Evolutionary conservation across 2,113 vertebrate genomes (phyloP).

Genomic region (Myotis brandtii): DNA sequence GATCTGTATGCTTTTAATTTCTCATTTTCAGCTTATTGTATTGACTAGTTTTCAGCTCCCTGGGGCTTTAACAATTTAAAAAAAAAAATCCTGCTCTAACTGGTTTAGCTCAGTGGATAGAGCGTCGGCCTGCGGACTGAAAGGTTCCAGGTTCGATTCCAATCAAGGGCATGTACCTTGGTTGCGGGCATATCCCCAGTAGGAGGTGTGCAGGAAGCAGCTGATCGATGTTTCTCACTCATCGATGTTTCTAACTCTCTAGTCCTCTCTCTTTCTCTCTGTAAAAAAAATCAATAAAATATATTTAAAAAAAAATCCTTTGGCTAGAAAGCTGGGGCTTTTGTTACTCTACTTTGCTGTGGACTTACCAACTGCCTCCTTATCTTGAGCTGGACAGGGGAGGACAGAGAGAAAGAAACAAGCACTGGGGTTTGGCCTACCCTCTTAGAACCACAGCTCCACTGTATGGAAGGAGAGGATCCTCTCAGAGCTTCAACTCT

Average conservation of each 20-base stretch:
- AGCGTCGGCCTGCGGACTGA: no score
- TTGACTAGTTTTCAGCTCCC: background rate
- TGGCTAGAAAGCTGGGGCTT: background rate
- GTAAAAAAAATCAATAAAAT: no score
- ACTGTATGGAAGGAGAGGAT: background rate
- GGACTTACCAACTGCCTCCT: background rate
- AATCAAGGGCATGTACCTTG: no score
- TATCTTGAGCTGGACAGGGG: background rate
- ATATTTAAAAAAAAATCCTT: background rate
- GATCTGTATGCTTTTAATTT: background rate
- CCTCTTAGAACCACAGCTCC: background rate
- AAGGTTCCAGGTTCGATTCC: no score
- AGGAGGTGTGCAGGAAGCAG: no score
- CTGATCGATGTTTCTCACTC: no score
- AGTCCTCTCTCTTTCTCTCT: no score
- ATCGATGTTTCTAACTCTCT: no score
- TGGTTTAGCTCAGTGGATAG: no score
- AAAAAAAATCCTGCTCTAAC: background rate
- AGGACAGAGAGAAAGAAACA: background rate
- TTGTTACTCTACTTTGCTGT: background rate
- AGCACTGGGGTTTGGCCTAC: background rate
- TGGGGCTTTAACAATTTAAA: background rate
- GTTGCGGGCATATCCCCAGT: no score
- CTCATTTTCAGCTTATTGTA: slow-evolving; percentile 6
- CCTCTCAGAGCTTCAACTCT: background rate